Evolutionary conservation across 92 coral and sea anemone genomes (phyloP).

Genomic region (Chrysogorgia sp.): DNA sequence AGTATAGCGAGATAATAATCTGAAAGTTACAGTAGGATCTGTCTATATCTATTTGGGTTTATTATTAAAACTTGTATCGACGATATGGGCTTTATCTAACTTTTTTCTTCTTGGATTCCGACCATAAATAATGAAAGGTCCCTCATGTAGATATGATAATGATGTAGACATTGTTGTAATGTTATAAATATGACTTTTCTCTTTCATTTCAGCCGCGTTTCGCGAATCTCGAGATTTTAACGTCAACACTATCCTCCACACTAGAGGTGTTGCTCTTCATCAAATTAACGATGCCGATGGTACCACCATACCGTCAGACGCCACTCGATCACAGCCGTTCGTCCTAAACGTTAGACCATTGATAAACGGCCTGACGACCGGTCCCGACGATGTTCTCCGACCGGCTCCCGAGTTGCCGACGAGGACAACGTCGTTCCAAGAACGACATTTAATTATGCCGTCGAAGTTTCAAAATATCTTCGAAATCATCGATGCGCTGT

Average conservation of each 20-base stretch:
- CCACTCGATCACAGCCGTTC: slow-evolving; percentile 7
- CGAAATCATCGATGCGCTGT: slow-evolving; percentile 38
- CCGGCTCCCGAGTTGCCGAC: slow-evolving; percentile 4
- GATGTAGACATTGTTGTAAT: too few relatives aligned
- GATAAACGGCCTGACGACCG: not conserved
- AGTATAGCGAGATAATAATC: too few relatives aligned
- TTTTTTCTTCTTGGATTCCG: too few relatives aligned
- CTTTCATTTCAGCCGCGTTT: slow-evolving; percentile 27
- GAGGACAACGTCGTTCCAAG: slow-evolving; percentile 33
- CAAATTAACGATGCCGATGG: not conserved
- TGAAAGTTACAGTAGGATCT: too few relatives aligned
- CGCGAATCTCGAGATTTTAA: slow-evolving; percentile 4
- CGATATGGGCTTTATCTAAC: too few relatives aligned
- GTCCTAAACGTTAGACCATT: slow-evolving; percentile 8
- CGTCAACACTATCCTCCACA: slow-evolving; percentile 11
- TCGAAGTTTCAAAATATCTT: slow-evolving; percentile 38
- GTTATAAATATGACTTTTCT: too few relatives aligned
- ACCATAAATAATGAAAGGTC: too few relatives aligned
- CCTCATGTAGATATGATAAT: too few relatives aligned
- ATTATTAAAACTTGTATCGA: too few relatives aligned
- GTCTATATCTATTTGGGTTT: too few relatives aligned
- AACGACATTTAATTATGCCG: slow-evolving; percentile 9
- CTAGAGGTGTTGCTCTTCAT: slow-evolving; percentile 18
- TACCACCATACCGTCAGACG: not conserved
- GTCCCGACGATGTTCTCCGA: not conserved